phyloP scores from a whole-genome alignment of 2,888 invertebrate species.

The Endomychus coccineus region DNA sequence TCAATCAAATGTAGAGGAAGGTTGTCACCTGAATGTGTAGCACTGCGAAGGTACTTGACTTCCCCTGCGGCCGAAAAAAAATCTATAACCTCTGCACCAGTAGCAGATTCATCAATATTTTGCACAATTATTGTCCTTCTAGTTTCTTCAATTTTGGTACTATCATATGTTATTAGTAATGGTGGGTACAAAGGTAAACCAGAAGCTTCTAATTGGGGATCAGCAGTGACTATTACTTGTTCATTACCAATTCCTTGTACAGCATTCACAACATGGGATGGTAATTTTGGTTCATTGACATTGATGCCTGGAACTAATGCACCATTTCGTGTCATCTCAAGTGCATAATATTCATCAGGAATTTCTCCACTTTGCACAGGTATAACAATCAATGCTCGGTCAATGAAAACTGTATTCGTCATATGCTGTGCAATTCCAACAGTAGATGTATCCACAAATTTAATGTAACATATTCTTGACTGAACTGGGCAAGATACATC shows the following conservation, averaged over 20 bases:
- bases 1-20: constrained; percentile 82
- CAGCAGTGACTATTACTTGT: constrained; percentile 75
- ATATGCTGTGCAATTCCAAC: constrained; percentile 96
- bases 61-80: constrained; percentile 84
- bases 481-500: constrained; percentile 86
- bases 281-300: constrained; percentile 77
- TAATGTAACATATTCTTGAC: constrained; percentile 93
- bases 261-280: constrained; percentile 83
- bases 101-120: constrained; percentile 64
- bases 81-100: constrained; percentile 76
- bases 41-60: constrained; percentile 90
- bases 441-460: constrained; percentile 80
- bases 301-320: constrained; percentile 81
- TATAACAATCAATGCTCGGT: constrained; percentile 91
- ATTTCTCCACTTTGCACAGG: constrained; percentile 85
- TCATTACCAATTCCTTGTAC: constrained; percentile 76
- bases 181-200: constrained; percentile 88
- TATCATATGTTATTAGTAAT: constrained; percentile 79
- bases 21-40: constrained; percentile 72
- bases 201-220: constrained; percentile 75
- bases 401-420: constrained; percentile 98
- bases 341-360: constrained; percentile 90
- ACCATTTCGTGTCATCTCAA: constrained; percentile 87
- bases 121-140: constrained; percentile 84
- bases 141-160: constrained; percentile 90